Evolutionary conservation across 2,113 vertebrate genomes (phyloP).

Genomic region (Semnornis frantzii): DNA sequence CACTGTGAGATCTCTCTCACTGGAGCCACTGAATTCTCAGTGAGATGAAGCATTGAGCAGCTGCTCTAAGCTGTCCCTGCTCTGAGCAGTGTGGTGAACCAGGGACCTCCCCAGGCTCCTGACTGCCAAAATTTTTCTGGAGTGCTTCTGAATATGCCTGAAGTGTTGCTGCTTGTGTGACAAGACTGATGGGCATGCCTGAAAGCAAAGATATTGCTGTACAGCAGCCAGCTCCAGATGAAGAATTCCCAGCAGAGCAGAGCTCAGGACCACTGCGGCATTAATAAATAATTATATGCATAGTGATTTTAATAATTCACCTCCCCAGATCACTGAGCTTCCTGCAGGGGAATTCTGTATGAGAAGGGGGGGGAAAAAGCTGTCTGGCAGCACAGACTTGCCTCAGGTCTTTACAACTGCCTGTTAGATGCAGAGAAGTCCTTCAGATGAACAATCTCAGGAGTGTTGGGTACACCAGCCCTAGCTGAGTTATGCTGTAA

Average conservation of each 20-base stretch:
- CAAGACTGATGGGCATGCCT: accelerated
- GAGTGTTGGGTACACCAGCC: neutral
- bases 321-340: neutral
- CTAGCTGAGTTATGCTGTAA: neutral
- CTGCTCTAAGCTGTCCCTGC: neutral
- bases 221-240: neutral
- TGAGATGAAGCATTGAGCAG: neutral
- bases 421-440: accelerated
- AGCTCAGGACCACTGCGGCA: neutral
- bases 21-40: neutral
- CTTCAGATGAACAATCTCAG: neutral
- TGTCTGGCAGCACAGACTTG: neutral
- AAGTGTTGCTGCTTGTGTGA: neutral
- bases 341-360: neutral
- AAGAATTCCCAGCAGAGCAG: neutral
- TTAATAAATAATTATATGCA: neutral
- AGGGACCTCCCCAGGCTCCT: neutral
- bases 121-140: neutral
- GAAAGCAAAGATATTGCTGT: neutral
- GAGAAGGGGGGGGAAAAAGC: neutral
- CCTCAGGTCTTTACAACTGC: neutral
- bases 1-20: accelerated
- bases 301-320: neutral
- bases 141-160: neutral
- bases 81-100: neutral